phyloP scores from a whole-genome alignment of 2,888 invertebrate genomes.

The Sepioteuthis lessoniana region DNA sequence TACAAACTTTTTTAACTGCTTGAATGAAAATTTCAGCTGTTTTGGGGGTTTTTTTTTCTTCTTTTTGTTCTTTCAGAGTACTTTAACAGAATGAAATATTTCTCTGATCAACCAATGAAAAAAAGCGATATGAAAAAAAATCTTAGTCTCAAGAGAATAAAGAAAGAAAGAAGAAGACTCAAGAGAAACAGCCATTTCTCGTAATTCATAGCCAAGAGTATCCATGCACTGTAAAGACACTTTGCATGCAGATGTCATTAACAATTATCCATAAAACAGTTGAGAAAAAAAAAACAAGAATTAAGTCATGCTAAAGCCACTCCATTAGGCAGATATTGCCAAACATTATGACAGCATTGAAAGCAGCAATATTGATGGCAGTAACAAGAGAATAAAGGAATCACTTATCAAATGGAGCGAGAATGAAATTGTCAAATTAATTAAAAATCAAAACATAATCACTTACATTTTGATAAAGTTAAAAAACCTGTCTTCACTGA shows the following conservation, averaged over 20 bases:
- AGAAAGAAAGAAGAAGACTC: not conserved
- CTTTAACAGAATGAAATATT: not conserved
- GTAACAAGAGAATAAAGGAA: not conserved
- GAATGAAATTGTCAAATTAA: constrained; percentile 8
- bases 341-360: not conserved
- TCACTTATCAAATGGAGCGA: not conserved
- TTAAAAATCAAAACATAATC: not conserved
- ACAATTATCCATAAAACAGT: constrained; percentile 34
- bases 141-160: not conserved
- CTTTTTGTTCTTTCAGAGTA: not conserved
- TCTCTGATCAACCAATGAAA: not conserved
- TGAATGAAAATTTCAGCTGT: not conserved
- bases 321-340: not conserved
- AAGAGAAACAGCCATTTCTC: not conserved
- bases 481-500: not conserved
- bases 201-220: not conserved
- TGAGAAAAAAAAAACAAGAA: not conserved
- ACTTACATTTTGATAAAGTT: not conserved
- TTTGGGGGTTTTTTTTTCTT: too few species aligned
- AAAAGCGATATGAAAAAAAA: not conserved
- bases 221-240: not conserved
- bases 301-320: not conserved
- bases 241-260: not conserved
- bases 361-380: not conserved
- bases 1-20: not conserved